phyloP scores from a whole-genome alignment of 2,797 vertebrate genomes.

The Anguilla obscura region DNA sequence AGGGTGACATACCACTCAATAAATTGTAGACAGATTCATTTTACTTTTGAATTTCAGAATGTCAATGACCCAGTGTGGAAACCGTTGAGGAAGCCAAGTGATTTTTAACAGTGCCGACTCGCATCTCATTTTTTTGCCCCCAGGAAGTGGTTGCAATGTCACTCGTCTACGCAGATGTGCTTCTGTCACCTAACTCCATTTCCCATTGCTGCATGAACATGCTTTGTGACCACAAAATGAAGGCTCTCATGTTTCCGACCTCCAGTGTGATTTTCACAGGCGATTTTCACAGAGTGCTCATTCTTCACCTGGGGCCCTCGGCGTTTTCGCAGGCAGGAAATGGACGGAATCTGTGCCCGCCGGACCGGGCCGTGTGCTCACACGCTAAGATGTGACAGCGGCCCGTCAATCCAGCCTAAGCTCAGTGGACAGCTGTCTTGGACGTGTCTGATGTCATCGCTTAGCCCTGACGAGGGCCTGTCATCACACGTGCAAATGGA shows the following conservation, averaged over 20 bases:
- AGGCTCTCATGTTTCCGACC: constrained; percentile 34
- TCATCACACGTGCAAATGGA: constrained; percentile 40
- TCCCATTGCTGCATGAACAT: neutral
- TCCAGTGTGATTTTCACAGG: constrained; percentile 40
- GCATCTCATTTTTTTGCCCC: neutral
- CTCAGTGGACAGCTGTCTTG: constrained; percentile 44
- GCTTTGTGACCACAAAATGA: neutral
- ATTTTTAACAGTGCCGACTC: neutral
- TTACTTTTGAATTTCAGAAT: neutral
- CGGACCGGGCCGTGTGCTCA: constrained; percentile 37
- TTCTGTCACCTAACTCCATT: neutral
- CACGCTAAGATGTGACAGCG: constrained; percentile 37
- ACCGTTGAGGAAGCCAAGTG: no score
- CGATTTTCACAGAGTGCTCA: constrained; percentile 27
- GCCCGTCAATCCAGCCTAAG: constrained; percentile 48
- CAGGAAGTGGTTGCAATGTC: neutral
- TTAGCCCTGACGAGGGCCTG: constrained; percentile 42
- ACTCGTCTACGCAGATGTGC: neutral
- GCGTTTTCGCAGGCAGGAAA: constrained; percentile 30
- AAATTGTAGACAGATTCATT: neutral
- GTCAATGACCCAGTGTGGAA: neutral
- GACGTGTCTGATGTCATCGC: constrained; percentile 35
- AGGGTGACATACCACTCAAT: neutral
- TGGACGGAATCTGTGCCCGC: constrained; percentile 32
- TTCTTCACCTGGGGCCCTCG: constrained; percentile 38